Evolutionary conservation across 2,113 vertebrate genomes (phyloP), one percentile per base, ranked within the genome.

Genomic region (Pantherophis guttatus): DNA sequence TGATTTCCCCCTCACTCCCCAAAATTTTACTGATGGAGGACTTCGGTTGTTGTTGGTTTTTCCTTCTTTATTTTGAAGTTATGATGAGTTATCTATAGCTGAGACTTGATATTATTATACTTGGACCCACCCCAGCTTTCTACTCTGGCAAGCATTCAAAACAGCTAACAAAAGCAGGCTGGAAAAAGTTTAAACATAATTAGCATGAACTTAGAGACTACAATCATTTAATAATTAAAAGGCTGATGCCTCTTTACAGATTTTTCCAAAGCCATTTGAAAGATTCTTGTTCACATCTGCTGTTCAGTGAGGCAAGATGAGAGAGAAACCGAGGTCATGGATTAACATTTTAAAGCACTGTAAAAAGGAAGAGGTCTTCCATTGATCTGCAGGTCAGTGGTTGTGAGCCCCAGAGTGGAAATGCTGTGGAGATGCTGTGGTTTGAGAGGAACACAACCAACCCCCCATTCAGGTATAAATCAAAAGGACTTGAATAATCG

Each of bases 221-320:
- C 33, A 81, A 39, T 44, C 33, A 81, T 44, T 44, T 44, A 81
- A 81, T 81, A 81, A 81, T 81, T 81, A 81, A 92, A 93, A 94
- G 39, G 9, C 50, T 52, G 86, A 15, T 81, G 33, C 17, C 33
- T 81, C 75, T 81, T 81, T 81, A 81, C 8, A 9, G 75, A 44
- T 81, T 81, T 81, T 81, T 81, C 75, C 33, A 81, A 81, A 81
- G 75, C 17, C 75, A 81, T 81, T 44, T 21, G 24, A 29, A 87
- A 52, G 86, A 29, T 26, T 5, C 23, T 10, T 52, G 23, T 5
- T 50, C 86, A 87, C 11, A 87, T 2, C 86, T 29, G 50, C 23
- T 52, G 11, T 87, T 26, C 23, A 87, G 48, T 13, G 86, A 52
- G 6, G 44, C 10, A 24, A 86, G n/a, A 26, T 52, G 24, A 87